Evolutionary conservation across 2,888 invertebrate species (phyloP).

Genomic region (Ochropleura leucogaster): DNA sequence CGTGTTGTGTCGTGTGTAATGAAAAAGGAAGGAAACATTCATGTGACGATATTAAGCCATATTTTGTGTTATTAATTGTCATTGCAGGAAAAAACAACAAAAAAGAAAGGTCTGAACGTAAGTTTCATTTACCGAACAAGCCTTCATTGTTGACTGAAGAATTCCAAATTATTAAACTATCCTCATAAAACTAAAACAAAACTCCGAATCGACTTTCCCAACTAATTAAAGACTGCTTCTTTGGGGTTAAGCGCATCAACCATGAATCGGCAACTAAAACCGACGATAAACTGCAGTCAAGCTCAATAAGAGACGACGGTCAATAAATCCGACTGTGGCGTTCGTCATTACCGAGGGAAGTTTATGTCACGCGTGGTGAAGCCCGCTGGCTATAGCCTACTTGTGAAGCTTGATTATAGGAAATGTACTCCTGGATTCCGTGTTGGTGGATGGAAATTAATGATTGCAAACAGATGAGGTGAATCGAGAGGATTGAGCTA

Average conservation of each 20-base stretch:
- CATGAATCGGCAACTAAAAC: slow-evolving; percentile 33
- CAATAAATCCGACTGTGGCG: slow-evolving; percentile 56
- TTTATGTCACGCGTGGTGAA: slow-evolving; percentile 68
- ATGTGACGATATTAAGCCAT: neutral
- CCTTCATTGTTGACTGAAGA: neutral
- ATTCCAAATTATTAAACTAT: slow-evolving; percentile 21
- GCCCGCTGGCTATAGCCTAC: slow-evolving; percentile 7
- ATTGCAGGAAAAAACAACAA: neutral
- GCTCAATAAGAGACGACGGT: slow-evolving; percentile 60
- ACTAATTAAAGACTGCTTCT: slow-evolving; percentile 40
- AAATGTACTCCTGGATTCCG: neutral
- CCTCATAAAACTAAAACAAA: slow-evolving; percentile 27
- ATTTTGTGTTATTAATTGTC: neutral
- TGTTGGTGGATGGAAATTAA: neutral
- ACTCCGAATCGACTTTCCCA: slow-evolving; percentile 18
- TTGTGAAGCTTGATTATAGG: slow-evolving; percentile 4
- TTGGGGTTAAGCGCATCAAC: slow-evolving; percentile 43
- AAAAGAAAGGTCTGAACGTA: neutral
- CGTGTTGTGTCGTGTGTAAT: neutral
- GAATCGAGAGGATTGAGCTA: neutral
- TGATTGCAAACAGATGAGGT: neutral
- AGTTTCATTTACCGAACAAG: neutral
- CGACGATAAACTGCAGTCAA: slow-evolving; percentile 56
- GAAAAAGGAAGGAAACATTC: neutral
- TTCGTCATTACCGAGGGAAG: slow-evolving; percentile 72